A percentile compares a stretch with the other conserved stretches of the same genome.
These are phyloP conservation scores for Puma concolor DNA, from an alignment of 2,113 vertebrate genomes.

Conservation along the genomic window DNA sequence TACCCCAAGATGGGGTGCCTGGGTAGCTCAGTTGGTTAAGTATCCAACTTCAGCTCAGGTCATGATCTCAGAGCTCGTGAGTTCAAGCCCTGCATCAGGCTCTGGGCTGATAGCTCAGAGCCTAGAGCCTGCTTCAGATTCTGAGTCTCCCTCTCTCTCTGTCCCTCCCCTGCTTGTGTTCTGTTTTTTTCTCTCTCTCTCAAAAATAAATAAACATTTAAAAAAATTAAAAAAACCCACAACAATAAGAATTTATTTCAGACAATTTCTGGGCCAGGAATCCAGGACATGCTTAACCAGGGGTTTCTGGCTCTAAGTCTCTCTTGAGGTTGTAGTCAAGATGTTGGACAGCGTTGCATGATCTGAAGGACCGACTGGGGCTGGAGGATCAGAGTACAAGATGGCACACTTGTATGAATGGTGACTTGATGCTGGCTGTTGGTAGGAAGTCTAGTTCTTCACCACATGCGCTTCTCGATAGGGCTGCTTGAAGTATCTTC, in stretches of 20 bases:
- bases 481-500: background rate
- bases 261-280: background rate
- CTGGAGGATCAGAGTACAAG: background rate
- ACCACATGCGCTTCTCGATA: background rate
- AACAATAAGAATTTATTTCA: background rate
- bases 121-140: too few species aligned
- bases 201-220: too few species aligned
- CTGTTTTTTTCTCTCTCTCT: too few species aligned
- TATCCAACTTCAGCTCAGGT: too few species aligned
- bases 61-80: too few species aligned
- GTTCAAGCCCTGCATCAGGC: too few species aligned
- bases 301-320: background rate
- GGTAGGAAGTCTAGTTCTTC: background rate
- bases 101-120: too few species aligned
- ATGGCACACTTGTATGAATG: fast-evolving
- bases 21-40: too few species aligned
- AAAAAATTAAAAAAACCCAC: background rate
- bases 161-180: too few species aligned
- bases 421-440: background rate
- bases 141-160: too few species aligned
- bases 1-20: background rate
- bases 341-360: background rate
- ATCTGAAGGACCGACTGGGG: background rate
- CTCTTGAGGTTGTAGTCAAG: background rate
- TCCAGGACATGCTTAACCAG: background rate